Base-by-base conservation (phyloP, 2,797 vertebrate species). In the Hafferia zeledoni region DNA sequence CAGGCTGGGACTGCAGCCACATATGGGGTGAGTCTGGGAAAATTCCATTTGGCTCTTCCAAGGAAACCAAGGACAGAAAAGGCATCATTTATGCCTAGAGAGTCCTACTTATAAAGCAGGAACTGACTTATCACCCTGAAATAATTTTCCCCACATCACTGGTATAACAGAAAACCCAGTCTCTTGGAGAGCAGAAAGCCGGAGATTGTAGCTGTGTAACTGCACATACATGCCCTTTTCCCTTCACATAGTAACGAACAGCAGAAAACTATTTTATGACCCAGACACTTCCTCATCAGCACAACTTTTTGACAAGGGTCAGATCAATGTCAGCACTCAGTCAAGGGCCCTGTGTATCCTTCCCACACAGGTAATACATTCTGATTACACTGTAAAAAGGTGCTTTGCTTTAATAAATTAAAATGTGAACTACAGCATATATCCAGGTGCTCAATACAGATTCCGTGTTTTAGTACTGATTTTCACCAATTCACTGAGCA, bases 31-130 rank as follows among this genome's bases (percentile, higher is more conserved):
- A 83, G 74, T 17, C 57, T 70, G 69, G 53, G 60, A 93, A 89
- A 84, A 28, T 41, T 70, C 72, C 25, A 37, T 43, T 59, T 71
- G 44, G 30, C 55, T 63, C 17, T 28, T 82, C 33, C 59, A 80
- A 74, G 85, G 59, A 93, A 92, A 65, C 11, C 39, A 72, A 72
- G 47, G 31, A 71, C 9, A 87, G 17, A 35, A 94, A 65, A 92
- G 28, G 49, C 49, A 93, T 13, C 24, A 65, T 46, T 79, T 79
- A 39, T 18, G 9, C 74, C 57, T 65, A 44, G 56, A 90, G 57
- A 89, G n/a, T 83, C 55, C 61, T 53, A 49, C 35, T 44, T 44
- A 25, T 9, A 52, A 91, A 90, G 35, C 52, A 83, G 41, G 24
- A 87, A 59, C 63, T 82, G 50, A 63, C 47, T 85, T 74, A 63